phyloP scores from a whole-genome alignment of 2,113 vertebrate species.

The Sapajus apella region DNA sequence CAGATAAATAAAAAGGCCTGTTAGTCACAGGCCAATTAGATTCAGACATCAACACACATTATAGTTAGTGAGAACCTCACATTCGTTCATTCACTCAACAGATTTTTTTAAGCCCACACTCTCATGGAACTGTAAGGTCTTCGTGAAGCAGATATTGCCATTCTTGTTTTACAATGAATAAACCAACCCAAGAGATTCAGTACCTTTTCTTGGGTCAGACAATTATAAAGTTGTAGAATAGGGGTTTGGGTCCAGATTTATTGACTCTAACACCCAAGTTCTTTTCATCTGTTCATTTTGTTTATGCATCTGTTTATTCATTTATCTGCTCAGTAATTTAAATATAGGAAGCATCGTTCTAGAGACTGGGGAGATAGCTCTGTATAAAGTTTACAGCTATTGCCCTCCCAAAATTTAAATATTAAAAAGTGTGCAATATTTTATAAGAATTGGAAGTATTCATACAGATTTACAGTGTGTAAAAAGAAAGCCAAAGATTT shows the following conservation, averaged over 20 bases:
- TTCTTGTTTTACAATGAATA: neutral
- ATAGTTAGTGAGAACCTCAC: neutral
- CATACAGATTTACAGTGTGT: neutral
- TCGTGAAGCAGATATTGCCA: neutral
- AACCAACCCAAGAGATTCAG: neutral
- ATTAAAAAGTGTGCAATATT: neutral
- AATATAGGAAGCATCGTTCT: neutral
- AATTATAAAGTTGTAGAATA: neutral
- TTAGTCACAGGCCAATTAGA: neutral
- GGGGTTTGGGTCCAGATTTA: neutral
- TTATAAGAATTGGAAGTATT: neutral
- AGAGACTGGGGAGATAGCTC: neutral
- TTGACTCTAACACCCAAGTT: neutral
- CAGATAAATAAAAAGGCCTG: neutral
- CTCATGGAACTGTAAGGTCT: neutral
- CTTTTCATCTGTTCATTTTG: neutral
- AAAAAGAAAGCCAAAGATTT: constrained; percentile 12
- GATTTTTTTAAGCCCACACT: neutral
- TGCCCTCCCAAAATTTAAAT: neutral
- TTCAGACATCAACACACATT: neutral
- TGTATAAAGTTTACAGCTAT: neutral
- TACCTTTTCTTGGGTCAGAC: neutral
- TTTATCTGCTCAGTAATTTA: neutral
- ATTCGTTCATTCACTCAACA: neutral
- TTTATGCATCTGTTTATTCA: neutral